Base-by-base conservation (phyloP, 2,797 vertebrate genomes). In the Loris lydekkerianus region DNA sequence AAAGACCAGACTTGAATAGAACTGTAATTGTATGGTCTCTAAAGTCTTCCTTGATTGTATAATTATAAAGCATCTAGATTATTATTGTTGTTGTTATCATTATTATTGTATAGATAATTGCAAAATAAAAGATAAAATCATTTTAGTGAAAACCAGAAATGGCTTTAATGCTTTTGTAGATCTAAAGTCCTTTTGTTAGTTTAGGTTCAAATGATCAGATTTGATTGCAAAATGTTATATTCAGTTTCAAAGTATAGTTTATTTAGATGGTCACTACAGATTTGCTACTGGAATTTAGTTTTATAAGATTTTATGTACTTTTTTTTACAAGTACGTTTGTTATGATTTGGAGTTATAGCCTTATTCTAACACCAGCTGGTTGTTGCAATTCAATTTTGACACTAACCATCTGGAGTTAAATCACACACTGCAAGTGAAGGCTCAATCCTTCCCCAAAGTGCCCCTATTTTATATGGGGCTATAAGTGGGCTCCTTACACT, bases 231-330 rank as follows among this genome's bases (percentile, higher is more conserved):
- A 94, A 86, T 86, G 60, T 60, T 78, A 40, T 67, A 67, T 94
- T 96, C 7, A 53, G 2, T 93, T 89, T 95, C 86, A 89, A 34
- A 88, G 40, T 70, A 61, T 67, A 90, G 15, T 43, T 94, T 88
- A 67, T 93, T 96, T 14, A 65, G 43, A 91, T 6, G 69, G 3
- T 88, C 67, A 83, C 14, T 83, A 61, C 0, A 93, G 29, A 93
- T 95, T 92, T 93, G n/a, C 60, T 75, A 77, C 15, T 89, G 83
- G 40, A 95, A 78, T 91, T 96, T 80, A 89, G 21, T 95, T 96
- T 87, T 76, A 17, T 73, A 91, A 93, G 61, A 80, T 81, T 95
- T 86, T 85, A 27, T 86, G 60, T 53, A 53, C 15, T 14, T 96
- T 14, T 96, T 63, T 43, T 93, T 93, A 56, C 6, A 96, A 75